These are phyloP conservation scores for Xylophagus ater DNA, from an alignment of 2,888 invertebrate genomes.

Conservation along the genomic window DNA sequence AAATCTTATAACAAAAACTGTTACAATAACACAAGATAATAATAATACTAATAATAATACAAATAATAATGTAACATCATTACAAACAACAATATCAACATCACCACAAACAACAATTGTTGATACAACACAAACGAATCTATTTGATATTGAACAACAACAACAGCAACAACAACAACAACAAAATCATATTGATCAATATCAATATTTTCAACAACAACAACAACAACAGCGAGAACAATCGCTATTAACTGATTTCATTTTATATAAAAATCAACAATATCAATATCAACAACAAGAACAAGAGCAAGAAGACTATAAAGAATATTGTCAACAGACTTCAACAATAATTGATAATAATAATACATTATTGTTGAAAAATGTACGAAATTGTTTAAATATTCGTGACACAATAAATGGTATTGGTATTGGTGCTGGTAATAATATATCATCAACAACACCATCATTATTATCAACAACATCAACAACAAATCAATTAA, in stretches of 20 bases:
- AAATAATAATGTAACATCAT: no score
- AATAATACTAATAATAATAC: no score
- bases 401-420: constrained; percentile 1
- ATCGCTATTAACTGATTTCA: constrained; percentile 8
- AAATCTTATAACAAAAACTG: no score
- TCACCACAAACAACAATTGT: no score
- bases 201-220: not conserved
- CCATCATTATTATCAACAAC: constrained; percentile 11
- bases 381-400: constrained; percentile 9
- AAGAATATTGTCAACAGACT: constrained; percentile 8
- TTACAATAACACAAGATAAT: no score
- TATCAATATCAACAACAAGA: constrained; percentile 13
- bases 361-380: constrained; percentile 16
- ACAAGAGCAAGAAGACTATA: constrained; percentile 2
- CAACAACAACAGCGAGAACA: not conserved
- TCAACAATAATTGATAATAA: constrained; percentile 14
- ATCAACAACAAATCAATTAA: not conserved
- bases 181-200: no score
- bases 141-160: no score
- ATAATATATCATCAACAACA: constrained; percentile 10
- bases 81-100: no score
- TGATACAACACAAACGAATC: no score
- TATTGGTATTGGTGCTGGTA: constrained; percentile 1
- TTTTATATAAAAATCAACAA: constrained; percentile 5
- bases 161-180: no score